These are phyloP conservation scores for Sturnira hondurensis DNA, from an alignment of 2,113 vertebrate genomes.

Conservation along the genomic window DNA sequence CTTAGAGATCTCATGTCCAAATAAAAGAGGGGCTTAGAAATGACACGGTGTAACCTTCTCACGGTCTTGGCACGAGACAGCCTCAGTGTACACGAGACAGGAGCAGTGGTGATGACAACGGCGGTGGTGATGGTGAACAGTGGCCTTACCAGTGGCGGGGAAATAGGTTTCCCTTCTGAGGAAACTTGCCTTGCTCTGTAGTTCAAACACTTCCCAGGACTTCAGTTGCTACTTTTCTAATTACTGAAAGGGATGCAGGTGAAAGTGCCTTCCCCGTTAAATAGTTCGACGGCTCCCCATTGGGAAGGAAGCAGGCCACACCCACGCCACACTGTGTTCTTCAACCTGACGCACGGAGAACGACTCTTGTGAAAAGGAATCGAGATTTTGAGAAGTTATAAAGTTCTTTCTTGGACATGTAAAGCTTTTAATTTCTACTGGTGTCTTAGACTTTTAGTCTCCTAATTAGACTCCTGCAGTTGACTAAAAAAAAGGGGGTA, in stretches of 20 bases:
- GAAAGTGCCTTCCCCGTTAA: fast-evolving
- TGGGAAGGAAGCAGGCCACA: fast-evolving
- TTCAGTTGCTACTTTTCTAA: fast-evolving
- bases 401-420: neutral
- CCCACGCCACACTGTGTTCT: too few relatives aligned
- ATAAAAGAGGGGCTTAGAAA: neutral
- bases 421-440: neutral
- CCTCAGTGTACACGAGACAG: fast-evolving
- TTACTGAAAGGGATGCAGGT: neutral
- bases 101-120: fast-evolving
- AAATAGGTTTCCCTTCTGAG: too few relatives aligned
- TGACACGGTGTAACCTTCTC: neutral
- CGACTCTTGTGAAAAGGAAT: neutral
- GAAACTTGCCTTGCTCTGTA: neutral
- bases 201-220: too few relatives aligned
- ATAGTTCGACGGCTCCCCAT: fast-evolving
- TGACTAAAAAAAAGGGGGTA: neutral
- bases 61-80: fast-evolving
- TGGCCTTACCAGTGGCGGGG: fast-evolving
- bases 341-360: neutral
- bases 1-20: too few relatives aligned
- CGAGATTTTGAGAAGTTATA: neutral
- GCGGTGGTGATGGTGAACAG: fast-evolving
- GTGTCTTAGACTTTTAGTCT: neutral
- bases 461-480: neutral